phyloP scores from a whole-genome alignment of 2,888 invertebrate genomes.

The Allophyes oxyacanthae region DNA sequence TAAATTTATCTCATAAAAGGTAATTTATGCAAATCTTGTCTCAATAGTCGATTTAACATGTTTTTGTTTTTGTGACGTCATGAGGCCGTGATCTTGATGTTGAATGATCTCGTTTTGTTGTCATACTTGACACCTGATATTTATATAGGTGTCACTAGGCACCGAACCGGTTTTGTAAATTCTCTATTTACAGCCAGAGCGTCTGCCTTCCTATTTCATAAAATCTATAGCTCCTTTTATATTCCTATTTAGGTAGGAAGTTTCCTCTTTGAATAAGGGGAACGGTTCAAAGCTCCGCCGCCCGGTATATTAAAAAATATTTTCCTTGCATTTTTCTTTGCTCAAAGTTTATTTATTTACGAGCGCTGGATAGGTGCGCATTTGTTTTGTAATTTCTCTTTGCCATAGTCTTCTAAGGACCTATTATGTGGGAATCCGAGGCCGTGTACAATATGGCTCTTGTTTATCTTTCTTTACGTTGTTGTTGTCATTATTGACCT shows the following conservation, averaged over 20 bases:
- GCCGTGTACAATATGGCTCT: conserved; percentile 2
- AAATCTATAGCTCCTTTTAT: conserved; percentile 65
- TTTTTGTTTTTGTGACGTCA: conserved; percentile 22
- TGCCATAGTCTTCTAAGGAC: conserved; percentile 16
- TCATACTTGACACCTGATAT: conserved; percentile 27
- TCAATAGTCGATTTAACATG: conserved; percentile 2
- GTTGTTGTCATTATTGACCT: conserved; percentile 15
- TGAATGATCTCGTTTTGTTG: conserved; percentile 12
- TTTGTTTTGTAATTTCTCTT: conserved; percentile 48
- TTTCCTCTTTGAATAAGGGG: conserved; percentile 69
- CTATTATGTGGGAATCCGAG: conserved; percentile 27
- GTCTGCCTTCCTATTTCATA: conserved; percentile 56
- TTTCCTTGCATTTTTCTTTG: conserved; percentile 62
- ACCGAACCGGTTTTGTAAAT: conserved; percentile 44
- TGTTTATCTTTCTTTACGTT: conserved; percentile 22
- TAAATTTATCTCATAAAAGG: conserved; percentile 49
- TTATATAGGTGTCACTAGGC: conserved; percentile 42
- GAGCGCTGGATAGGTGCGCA: conserved; percentile 40
- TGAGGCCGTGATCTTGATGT: conserved; percentile 14
- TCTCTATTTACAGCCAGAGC: conserved; percentile 49
- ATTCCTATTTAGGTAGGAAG: conserved; percentile 68
- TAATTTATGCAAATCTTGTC: conserved; percentile 50
- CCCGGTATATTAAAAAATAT: conserved; percentile 72
- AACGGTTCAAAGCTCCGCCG: conserved; percentile 63
- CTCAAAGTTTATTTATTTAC: conserved; percentile 58